These are phyloP conservation scores for Cyphomyrus plagiostoma DNA, from an alignment of 2,113 vertebrate species.

Conservation along the genomic window DNA sequence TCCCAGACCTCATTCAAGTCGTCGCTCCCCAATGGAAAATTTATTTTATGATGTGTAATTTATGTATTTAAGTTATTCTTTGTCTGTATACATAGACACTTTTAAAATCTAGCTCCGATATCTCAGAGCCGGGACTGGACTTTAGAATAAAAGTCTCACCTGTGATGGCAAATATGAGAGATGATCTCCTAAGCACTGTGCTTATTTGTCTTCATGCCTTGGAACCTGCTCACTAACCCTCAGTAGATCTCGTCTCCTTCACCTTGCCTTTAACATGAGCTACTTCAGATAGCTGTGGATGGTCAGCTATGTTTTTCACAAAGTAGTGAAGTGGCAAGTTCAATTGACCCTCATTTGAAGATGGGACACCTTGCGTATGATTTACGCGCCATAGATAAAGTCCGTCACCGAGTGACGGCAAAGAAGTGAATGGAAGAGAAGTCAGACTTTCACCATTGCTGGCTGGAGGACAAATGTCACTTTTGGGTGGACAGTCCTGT, in stretches of 20 bases:
- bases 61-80: conserved; percentile 71
- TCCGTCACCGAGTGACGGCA: neutral
- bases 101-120: conserved; percentile 48
- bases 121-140: conserved; percentile 27
- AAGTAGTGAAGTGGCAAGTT: neutral
- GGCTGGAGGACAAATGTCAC: neutral
- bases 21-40: conserved; percentile 33
- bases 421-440: neutral
- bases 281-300: conserved; percentile 38
- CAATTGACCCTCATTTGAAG: neutral
- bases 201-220: conserved; percentile 34
- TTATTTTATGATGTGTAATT: conserved; percentile 57
- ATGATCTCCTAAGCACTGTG: conserved; percentile 44
- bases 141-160: conserved; percentile 44
- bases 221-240: conserved; percentile 28
- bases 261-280: conserved; percentile 45
- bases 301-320: neutral
- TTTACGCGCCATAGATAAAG: neutral
- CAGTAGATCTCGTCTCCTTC: conserved; percentile 35
- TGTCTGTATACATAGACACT: conserved; percentile 46
- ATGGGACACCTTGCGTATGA: conserved; percentile 30
- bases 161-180: conserved; percentile 46
- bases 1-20: conserved; percentile 5
- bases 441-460: neutral
- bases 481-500: conserved; percentile 31